Base-by-base conservation (phyloP, 2,113 vertebrate genomes). In the Ailuropoda melanoleuca region DNA sequence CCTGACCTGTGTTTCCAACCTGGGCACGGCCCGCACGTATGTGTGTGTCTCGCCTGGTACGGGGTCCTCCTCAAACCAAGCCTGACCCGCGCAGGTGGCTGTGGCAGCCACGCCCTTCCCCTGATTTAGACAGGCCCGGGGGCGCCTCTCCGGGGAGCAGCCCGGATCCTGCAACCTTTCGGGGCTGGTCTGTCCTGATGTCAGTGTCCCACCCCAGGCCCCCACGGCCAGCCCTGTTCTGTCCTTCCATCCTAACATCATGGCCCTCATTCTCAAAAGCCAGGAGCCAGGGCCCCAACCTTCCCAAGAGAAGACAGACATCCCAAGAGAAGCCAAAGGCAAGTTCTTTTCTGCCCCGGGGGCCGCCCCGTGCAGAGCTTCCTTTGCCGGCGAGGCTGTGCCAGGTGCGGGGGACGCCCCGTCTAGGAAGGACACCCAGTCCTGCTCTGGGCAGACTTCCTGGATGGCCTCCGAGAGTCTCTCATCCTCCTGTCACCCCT, bases 321-420 rank as follows among this genome's bases (percentile, higher is more conserved):
- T 17, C 92, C 72, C 26, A 1, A 6, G 37, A 53, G 84, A 88
- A 55, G 62, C 26, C 37, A 50, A 26, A 70, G 80, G 64, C 24
- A 4, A 29, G 15, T 50, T 50, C n/a, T 43, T 64, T 55, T 1
- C 37, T 21, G 70, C 31, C 48, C 43, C 29, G 0, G 31, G 31
- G 7, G 93, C 31, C 12, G 26, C 77, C 88, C 37, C 0, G 55
- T 6, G 29, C 26, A 26, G 46, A 10, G 77, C 11, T 10, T 8
- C 23, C 68, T 37, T 34, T 23, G 62, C 31, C 66, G 74, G 37
- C 14, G n/a, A 55, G 82, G 23, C 74, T 1, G 21, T 5, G 60
- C 9, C 4, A 0, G 64, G 48, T 13, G 24, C 2, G 8, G 10
- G 26, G 82, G 12, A 2, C 0, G 0, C 55, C 50, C 29, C 0